Base-by-base conservation (phyloP, 2,797 vertebrate species). In the Sphenopsis melanotis region DNA sequence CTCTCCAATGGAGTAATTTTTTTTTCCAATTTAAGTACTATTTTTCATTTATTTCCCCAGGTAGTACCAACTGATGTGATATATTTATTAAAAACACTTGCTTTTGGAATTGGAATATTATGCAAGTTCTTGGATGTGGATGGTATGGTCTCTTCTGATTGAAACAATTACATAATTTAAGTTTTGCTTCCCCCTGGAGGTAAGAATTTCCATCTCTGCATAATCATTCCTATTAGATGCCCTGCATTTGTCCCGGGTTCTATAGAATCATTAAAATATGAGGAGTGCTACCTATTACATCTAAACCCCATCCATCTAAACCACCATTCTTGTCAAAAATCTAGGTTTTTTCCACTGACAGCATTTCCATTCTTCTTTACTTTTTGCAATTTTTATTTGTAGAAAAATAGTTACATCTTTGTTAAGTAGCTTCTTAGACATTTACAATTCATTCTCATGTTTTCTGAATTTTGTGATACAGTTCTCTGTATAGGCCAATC, bases 141-240 rank as follows among this genome's bases (percentile, higher is more conserved):
- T 89, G 75, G 53, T 87, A 65, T 63, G 66, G 77, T 70, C 74
- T 93, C 70, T 75, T 88, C 76, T 86, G 87, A 88, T 83, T 94
- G 89, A 94, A 96, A 90, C 87, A 93, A 94, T 95, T 95, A 93
- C 36, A 95, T 94, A 94, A 91, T 95, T 96, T 91, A 96, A 94
- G 85, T 95, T 96, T 78, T 96, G 95, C 96, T 91, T 96, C 93
- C 96, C 96, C 93, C 91, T 95, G 94, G 95, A 95, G 96, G 96
- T 93, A 79, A 88, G 59, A 90, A 88, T 91, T 94, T 96, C 93
- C 69, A 81, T 94, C 93, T 93, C 74, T 85, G 72, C 74, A 82
- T 83, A 86, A 87, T 70, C 57, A 88, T 32, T 65, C 42, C 39
- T 44, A n/a, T 93, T 72, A 76, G 55, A 50, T 69, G 41, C 29